Percentiles rank a stretch among this genome's conserved stretches.
These are phyloP conservation scores for Elymnias hypermnestra DNA, from an alignment of 1,140 invertebrate species.

Conservation along the genomic window DNA sequence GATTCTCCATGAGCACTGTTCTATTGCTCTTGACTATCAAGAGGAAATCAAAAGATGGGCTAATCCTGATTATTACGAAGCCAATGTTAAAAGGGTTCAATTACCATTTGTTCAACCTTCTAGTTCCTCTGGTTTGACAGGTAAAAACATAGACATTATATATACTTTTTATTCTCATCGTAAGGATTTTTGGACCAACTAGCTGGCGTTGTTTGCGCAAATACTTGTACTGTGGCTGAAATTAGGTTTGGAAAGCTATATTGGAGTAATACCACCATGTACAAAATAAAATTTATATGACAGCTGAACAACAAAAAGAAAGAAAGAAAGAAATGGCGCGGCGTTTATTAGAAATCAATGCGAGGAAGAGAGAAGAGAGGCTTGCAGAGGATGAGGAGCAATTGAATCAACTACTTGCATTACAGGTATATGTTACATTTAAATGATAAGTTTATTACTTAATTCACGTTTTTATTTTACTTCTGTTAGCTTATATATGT, in stretches of 20 bases:
- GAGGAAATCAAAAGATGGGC: slow-evolving; percentile 89
- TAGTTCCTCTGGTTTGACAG: slow-evolving; percentile 29
- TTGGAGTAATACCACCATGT: too few species aligned
- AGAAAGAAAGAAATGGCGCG: slow-evolving; percentile 88
- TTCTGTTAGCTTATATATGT: too few species aligned
- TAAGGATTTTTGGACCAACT: too few species aligned
- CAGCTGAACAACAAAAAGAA: slow-evolving; percentile 90
- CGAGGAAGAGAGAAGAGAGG: slow-evolving; percentile 89
- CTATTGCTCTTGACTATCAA: slow-evolving; percentile 86
- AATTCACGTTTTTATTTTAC: too few species aligned
- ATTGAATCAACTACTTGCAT: slow-evolving; percentile 84
- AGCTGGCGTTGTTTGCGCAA: too few species aligned
- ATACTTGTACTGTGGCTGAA: too few species aligned
- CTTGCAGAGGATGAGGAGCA: slow-evolving; percentile 92
- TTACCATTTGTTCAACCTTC: too few species aligned
- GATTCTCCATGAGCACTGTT: slow-evolving; percentile 87
- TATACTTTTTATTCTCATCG: too few species aligned
- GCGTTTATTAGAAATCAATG: slow-evolving; percentile 90
- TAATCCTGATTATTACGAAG: slow-evolving; percentile 88
- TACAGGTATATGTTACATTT: slow-evolving; percentile 81
- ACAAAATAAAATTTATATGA: not conserved
- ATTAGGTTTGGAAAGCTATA: too few species aligned
- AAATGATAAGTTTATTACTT: too few species aligned
- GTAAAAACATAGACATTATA: too few species aligned
- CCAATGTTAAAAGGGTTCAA: slow-evolving; percentile 78